Evolutionary conservation across 1,140 invertebrate species (phyloP), one percentile per base, ranked within the genome.

Genomic region (Phymorhynchus buccinoides): DNA sequence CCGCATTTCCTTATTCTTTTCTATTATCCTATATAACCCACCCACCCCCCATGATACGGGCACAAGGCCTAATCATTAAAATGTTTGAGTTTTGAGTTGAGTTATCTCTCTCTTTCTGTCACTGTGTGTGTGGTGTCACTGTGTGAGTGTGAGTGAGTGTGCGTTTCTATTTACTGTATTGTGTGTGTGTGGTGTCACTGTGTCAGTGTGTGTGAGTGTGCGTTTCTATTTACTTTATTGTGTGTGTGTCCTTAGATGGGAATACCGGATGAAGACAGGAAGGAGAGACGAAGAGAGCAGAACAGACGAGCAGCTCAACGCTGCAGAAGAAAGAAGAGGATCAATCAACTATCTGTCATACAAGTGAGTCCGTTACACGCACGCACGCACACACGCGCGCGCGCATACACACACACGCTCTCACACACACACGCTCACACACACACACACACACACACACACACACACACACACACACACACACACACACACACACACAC

Each of bases 271-370:
- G 37, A 35, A 41, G 81, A 84, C 48, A 88, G 86, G 75, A 88
- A 86, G 73, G 82, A 85, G 42, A 30, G 86, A 62, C 18, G 87
- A 30, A 37, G 84, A 41, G 87, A 88, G 48, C 85, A 88, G 79
- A 88, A 88, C 44, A 84, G 87, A 62, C 68, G 83, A 27, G 87
- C 87, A 16, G 87, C 87, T 7, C 86, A 87, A 44, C 42, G 87
- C 27, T 88, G 87, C 78, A 75, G 87, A 32, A 18, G 39, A 12
- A 88, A 88, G 48, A 88, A 88, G 56, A 85, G 86, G 42, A 37
- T 62, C 32, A 86, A 52, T n/a, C 87, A 88, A 81, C 41, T 78
- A 32, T 77, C 48, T 14, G 84, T 84, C 16, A 35, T 86, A 16
- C 83, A 88, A 66, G 87, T 88, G 68, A 84, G 41, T 37, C 18